Evolutionary conservation across 2,797 vertebrate genomes (phyloP).

Genomic region (Leontopithecus rosalia): DNA sequence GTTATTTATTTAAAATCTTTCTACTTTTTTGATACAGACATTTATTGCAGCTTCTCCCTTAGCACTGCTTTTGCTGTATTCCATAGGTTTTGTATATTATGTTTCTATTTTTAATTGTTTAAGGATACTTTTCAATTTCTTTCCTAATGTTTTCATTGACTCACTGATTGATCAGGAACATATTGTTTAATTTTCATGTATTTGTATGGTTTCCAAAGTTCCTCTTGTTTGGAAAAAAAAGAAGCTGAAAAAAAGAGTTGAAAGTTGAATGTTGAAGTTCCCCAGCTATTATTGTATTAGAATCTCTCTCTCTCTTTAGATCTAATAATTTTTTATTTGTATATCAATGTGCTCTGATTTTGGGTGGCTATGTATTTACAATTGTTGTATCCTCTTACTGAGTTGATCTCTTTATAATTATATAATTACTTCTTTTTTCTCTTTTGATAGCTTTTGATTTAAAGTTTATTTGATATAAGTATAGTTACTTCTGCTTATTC

Average conservation of each 20-base stretch:
- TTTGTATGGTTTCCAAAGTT: background rate
- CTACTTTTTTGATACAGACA: background rate
- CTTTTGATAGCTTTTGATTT: background rate
- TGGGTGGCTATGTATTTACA: background rate
- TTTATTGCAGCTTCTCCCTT: background rate
- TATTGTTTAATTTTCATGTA: background rate
- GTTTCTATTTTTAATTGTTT: background rate
- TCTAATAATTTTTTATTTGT: background rate
- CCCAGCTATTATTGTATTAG: background rate
- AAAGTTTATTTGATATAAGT: background rate
- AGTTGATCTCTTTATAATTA: background rate
- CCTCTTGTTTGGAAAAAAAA: background rate
- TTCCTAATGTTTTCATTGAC: background rate
- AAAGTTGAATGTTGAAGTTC: background rate
- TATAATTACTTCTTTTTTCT: background rate
- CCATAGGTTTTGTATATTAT: background rate
- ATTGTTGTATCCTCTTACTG: background rate
- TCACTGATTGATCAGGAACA: background rate
- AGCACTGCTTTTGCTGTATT: background rate
- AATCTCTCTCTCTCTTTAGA: background rate
- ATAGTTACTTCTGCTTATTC: background rate
- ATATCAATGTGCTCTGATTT: background rate
- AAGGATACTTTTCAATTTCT: background rate
- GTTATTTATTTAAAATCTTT: background rate
- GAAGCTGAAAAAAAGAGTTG: background rate